Conservation (phyloP, 2,113 vertebrate genomes). For the Connochaetes taurinus region DNA sequence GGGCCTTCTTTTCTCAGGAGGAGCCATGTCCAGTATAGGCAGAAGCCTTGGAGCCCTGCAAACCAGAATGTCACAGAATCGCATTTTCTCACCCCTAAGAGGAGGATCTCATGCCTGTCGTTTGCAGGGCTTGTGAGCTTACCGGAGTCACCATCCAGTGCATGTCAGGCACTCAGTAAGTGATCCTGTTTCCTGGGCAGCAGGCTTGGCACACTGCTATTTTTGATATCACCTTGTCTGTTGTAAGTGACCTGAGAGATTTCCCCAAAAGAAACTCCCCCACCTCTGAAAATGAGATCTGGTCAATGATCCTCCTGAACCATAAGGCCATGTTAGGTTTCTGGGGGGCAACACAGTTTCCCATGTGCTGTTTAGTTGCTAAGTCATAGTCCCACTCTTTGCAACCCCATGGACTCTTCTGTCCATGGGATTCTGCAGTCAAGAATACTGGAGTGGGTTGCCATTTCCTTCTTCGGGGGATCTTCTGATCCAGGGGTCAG, state of each 20-base stretch:
- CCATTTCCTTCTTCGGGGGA: not conserved
- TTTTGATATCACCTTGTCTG: not conserved
- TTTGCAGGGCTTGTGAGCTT: fast-evolving
- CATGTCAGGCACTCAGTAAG: fast-evolving
- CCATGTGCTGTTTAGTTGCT: not conserved
- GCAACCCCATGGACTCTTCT: not conserved
- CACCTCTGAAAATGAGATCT: not conserved
- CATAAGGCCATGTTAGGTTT: not conserved
- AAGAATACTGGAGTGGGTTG: not conserved
- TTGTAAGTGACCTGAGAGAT: not conserved
- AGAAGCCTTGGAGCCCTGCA: not conserved
- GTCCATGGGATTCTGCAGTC: not conserved
- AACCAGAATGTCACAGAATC: no score
- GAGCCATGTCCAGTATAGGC: not conserved
- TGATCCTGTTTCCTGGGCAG: not conserved
- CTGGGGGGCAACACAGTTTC: not conserved
- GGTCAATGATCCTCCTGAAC: not conserved
- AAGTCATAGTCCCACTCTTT: not conserved
- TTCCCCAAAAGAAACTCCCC: not conserved
- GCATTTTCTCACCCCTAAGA: not conserved
- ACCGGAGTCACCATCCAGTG: not conserved
- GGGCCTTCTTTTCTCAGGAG: not conserved
- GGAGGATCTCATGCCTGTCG: not conserved
- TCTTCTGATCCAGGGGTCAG: not conserved
- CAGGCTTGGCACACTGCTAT: not conserved